phyloP scores from a whole-genome alignment of 2,113 vertebrate species.

The Piprites chloris region DNA sequence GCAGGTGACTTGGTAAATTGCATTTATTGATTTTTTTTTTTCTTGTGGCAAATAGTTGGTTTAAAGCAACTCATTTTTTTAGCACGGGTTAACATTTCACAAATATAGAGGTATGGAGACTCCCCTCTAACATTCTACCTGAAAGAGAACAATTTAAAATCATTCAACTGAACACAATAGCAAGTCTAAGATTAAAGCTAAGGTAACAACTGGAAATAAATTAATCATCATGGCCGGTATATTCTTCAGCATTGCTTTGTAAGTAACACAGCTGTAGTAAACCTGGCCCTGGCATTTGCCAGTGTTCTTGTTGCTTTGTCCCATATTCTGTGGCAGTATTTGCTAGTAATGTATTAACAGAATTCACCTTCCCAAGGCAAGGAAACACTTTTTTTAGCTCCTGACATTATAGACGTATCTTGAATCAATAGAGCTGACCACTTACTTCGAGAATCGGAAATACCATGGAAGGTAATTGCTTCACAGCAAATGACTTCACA shows the following conservation, averaged over 20 bases:
- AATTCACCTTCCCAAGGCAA: background rate
- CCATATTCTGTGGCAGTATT: background rate
- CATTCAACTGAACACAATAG: background rate
- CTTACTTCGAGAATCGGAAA: background rate
- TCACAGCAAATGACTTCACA: slow-evolving; percentile 6
- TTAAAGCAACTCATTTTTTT: background rate
- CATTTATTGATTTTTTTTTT: background rate
- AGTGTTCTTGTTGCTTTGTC: background rate
- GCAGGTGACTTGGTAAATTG: background rate
- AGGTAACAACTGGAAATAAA: background rate
- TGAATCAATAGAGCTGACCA: background rate
- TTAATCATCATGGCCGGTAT: background rate
- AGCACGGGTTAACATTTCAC: background rate
- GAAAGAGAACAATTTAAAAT: background rate
- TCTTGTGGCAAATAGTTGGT: background rate
- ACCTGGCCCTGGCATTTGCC: background rate
- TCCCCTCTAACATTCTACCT: background rate
- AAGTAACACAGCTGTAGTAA: background rate
- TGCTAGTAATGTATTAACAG: slow-evolving; percentile 40
- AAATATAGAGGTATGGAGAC: background rate
- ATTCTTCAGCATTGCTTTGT: background rate
- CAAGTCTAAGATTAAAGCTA: background rate
- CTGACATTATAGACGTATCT: background rate
- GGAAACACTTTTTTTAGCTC: background rate
- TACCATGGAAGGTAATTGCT: background rate